Percentiles rank a stretch among this genome's conserved stretches.
Conservation (phyloP, 2,113 vertebrate genomes). For the Ascaphus truei region DNA sequence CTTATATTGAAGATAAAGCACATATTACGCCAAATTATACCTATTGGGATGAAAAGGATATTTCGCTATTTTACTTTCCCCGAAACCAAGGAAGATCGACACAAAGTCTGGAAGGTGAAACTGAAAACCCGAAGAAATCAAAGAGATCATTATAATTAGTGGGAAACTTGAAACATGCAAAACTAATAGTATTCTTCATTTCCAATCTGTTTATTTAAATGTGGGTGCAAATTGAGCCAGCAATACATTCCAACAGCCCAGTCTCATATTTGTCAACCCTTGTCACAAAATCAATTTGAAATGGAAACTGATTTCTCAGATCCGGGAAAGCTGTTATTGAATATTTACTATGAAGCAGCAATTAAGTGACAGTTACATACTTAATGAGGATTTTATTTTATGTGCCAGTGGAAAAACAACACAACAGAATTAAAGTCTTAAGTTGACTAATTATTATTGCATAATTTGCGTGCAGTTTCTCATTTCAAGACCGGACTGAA, state of each 20-base stretch:
- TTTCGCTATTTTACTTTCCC: background rate
- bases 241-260: background rate
- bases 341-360: slow-evolving; percentile 15
- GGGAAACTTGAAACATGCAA: slow-evolving; percentile 10
- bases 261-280: background rate
- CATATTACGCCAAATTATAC: background rate
- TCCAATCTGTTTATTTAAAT: background rate
- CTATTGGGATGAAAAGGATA: background rate
- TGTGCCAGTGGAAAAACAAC: slow-evolving; percentile 5
- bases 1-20: too few relatives aligned
- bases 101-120: slow-evolving; percentile 19
- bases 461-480: background rate
- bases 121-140: slow-evolving; percentile 1
- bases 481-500: background rate
- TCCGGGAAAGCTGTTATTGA: slow-evolving; percentile 31
- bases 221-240: slow-evolving; percentile 2
- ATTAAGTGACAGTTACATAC: slow-evolving; percentile 26
- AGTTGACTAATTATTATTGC: slow-evolving; percentile 20
- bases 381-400: slow-evolving; percentile 27
- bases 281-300: slow-evolving; percentile 28
- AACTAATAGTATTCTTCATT: background rate
- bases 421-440: slow-evolving; percentile 15
- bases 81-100: background rate
- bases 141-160: slow-evolving; percentile 3
- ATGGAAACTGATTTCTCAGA: slow-evolving; percentile 22